Evolutionary conservation across 2,797 vertebrate genomes (phyloP).

Genomic region (Crax fasciolata): DNA sequence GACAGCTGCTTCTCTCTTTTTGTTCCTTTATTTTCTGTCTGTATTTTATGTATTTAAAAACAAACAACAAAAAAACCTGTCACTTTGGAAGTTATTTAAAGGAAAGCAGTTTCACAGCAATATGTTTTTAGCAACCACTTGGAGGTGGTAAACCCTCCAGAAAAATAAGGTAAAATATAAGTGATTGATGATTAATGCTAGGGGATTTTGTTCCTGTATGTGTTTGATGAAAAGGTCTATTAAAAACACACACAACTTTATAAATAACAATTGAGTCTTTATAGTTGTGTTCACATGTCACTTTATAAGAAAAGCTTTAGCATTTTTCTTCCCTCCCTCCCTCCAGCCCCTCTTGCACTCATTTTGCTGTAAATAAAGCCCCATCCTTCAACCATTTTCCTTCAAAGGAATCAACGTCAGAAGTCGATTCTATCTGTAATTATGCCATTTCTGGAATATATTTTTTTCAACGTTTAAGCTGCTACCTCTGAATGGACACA

Average conservation of each 20-base stretch:
- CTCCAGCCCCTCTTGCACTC: not conserved
- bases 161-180: not conserved
- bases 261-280: constrained; percentile 13
- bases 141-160: not conserved
- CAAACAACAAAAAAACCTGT: not conserved
- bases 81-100: not conserved
- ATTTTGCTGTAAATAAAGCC: not conserved
- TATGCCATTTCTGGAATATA: not conserved
- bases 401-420: not conserved
- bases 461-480: not conserved
- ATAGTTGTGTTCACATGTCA: not conserved
- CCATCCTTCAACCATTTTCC: not conserved
- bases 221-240: not conserved
- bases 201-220: not conserved
- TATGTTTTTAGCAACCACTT: not conserved
- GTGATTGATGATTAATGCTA: not conserved
- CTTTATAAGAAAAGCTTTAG: not conserved
- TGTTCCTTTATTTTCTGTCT: not conserved
- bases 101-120: not conserved
- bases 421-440: not conserved
- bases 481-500: not conserved
- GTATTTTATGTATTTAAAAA: not conserved
- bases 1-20: not conserved
- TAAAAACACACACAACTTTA: not conserved
- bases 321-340: not conserved